These are phyloP conservation scores for Hermaeophaga mercurialis DNA, from an alignment of 2,888 invertebrate species.

Conservation along the genomic window DNA sequence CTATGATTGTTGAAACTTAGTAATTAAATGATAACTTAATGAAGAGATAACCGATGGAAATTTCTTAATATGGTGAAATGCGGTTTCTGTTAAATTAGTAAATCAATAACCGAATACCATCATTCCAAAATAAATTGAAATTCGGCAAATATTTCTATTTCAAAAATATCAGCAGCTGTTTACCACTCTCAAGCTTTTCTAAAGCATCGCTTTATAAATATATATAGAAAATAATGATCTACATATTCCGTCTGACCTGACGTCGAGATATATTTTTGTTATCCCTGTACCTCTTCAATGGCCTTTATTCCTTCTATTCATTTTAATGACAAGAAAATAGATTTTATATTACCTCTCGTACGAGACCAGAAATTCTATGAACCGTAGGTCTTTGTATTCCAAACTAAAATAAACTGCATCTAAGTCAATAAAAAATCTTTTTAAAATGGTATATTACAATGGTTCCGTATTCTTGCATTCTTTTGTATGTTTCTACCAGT, in stretches of 20 bases:
- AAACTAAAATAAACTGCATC: conserved; percentile 34
- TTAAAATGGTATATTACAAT: conserved; percentile 9
- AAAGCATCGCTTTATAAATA: neutral
- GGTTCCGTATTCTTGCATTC: neutral
- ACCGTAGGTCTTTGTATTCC: conserved; percentile 22
- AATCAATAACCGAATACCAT: no score
- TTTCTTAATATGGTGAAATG: no score
- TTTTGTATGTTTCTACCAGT: neutral
- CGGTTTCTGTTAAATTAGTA: no score
- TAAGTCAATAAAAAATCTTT: conserved; percentile 35
- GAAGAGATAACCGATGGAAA: no score
- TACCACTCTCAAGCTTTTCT: conserved; percentile 3
- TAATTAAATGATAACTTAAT: no score
- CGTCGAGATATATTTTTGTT: conserved; percentile 15
- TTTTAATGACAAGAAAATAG: conserved; percentile 29
- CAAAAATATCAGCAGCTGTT: neutral
- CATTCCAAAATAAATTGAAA: no score
- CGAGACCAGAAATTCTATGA: conserved; percentile 21
- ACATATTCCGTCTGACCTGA: neutral
- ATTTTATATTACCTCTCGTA: conserved; percentile 25
- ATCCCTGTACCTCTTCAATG: conserved; percentile 8
- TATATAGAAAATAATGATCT: conserved; percentile 17
- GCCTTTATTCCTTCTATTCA: conserved; percentile 21
- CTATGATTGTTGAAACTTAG: no score
- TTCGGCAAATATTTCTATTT: no score